phyloP scores from a whole-genome alignment of 64 coral and sea anemone species.

The Orbicella faveolata region DNA sequence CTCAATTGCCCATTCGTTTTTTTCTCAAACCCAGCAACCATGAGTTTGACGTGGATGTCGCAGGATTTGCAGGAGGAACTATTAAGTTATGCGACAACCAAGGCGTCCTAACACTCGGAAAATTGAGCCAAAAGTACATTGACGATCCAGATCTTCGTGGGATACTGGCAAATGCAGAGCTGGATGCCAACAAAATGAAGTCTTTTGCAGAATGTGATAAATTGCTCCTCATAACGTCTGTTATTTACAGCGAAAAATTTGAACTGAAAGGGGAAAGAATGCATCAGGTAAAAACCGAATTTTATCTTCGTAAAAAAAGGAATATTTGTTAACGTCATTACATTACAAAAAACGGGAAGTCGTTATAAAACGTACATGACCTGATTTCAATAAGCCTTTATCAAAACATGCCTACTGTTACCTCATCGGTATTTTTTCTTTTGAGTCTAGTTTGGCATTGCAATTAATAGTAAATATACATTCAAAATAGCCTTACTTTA shows the following conservation, averaged over 20 bases:
- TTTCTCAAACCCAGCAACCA: not conserved
- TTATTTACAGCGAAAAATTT: not conserved
- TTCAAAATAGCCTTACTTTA: too few species aligned
- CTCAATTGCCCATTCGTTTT: not conserved
- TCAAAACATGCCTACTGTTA: too few species aligned
- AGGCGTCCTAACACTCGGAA: not conserved
- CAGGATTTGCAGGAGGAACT: not conserved
- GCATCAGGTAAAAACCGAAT: not conserved
- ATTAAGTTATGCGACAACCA: not conserved
- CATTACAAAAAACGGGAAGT: too few species aligned
- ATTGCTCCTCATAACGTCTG: not conserved
- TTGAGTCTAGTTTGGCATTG: too few species aligned
- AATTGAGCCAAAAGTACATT: not conserved
- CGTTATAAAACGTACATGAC: too few species aligned
- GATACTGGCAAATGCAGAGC: not conserved
- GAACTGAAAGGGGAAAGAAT: not conserved
- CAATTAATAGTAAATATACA: too few species aligned
- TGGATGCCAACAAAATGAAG: not conserved
- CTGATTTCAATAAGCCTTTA: too few species aligned
- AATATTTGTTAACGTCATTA: too few species aligned
- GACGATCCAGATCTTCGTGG: not conserved
- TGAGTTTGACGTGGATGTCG: not conserved
- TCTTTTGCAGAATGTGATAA: not conserved
- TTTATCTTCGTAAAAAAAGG: too few species aligned
- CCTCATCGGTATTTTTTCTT: too few species aligned